phyloP scores from a whole-genome alignment of 2,113 vertebrate genomes.

The Ageneiosus marmoratus region DNA sequence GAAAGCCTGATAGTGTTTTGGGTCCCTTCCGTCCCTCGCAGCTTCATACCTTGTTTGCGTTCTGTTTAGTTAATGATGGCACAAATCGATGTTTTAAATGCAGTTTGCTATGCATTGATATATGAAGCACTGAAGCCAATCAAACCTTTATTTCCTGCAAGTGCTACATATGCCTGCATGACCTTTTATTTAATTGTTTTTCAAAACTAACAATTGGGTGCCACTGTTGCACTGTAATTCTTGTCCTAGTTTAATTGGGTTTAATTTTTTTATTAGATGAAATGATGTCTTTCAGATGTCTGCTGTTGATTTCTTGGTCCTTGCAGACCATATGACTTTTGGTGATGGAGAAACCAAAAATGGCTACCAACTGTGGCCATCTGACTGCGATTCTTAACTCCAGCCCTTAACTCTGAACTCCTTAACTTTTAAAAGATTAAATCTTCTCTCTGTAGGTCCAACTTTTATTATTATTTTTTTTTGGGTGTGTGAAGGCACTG shows the following conservation, averaged over 20 bases:
- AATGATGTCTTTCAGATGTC: conserved; percentile 21
- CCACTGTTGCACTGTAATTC: background rate
- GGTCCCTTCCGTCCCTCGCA: background rate
- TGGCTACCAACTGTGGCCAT: conserved; percentile 63
- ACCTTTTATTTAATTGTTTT: background rate
- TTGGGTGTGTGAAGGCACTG: conserved; percentile 19
- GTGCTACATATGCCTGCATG: conserved; percentile 4
- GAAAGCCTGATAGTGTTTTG: background rate
- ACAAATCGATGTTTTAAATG: conserved; percentile 34
- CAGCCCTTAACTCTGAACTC: too few relatives aligned
- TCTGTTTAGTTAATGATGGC: conserved; percentile 36
- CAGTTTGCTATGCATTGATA: conserved; percentile 42
- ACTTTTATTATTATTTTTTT: too few relatives aligned
- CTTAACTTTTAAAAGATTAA: too few relatives aligned
- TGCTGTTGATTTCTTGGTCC: conserved; percentile 16
- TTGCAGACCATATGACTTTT: conserved; percentile 72
- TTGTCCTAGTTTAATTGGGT: background rate
- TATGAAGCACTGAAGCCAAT: conserved; percentile 40
- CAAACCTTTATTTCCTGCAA: background rate
- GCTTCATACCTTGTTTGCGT: background rate
- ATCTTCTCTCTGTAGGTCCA: background rate
- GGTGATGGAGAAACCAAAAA: conserved; percentile 81
- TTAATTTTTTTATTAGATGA: conserved; percentile 9
- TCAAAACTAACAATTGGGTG: background rate
- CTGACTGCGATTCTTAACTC: background rate